Conservation (phyloP, 1,140 invertebrate genomes). For the Hirudo medicinalis region DNA sequence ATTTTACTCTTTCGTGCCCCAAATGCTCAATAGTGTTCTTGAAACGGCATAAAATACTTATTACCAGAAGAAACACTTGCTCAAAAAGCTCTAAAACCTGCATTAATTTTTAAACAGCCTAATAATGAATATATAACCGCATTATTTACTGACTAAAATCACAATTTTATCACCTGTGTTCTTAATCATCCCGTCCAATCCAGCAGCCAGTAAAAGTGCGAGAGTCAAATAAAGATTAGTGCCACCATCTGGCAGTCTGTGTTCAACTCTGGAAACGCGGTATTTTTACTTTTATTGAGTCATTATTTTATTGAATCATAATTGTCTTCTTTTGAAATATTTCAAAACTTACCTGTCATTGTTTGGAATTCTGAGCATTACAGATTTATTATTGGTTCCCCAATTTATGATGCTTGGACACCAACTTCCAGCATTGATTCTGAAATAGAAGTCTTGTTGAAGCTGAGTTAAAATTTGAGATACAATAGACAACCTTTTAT, state of each 20-base stretch:
- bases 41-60: no score
- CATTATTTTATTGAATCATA: no score
- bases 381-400: constrained; percentile 24
- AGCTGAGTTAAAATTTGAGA: no score
- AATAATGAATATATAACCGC: no score
- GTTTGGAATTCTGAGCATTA: constrained; percentile 3
- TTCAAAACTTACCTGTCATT: constrained; percentile 21
- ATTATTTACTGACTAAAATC: no score
- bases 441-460: neutral
- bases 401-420: constrained; percentile 30
- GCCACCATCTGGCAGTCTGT: constrained; percentile 20
- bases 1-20: no score
- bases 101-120: no score
- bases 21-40: no score
- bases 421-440: constrained; percentile 24
- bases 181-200: constrained; percentile 16
- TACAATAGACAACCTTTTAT: constrained; percentile 20
- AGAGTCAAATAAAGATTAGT: constrained; percentile 19
- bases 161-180: neutral
- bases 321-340: no score
- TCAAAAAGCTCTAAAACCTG: no score
- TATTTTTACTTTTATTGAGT: no score
- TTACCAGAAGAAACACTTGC: no score
- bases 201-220: constrained; percentile 19
- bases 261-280: constrained; percentile 17